Evolutionary conservation across 53 echinoderm and acorn worm species (phyloP).

Genomic region (Holothuria leucospilota): DNA sequence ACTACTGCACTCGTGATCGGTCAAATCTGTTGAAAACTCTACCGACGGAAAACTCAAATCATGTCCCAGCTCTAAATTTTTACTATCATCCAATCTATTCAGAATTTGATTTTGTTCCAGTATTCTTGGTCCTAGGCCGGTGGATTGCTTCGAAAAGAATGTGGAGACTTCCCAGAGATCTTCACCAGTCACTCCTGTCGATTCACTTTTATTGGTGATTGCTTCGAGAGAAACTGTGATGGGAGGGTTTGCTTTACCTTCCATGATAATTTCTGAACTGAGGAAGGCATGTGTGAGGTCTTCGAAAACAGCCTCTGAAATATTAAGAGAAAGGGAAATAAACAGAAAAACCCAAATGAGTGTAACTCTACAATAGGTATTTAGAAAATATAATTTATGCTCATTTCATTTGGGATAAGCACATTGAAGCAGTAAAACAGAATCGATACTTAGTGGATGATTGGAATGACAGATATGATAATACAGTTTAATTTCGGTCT

Average conservation of each 20-base stretch:
- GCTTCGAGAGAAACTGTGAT: conserved; percentile 10
- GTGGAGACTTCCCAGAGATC: conserved; percentile 28
- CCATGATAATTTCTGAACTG: background rate
- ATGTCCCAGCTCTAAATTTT: background rate
- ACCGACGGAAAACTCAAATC: background rate
- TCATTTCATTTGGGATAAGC: too few relatives aligned
- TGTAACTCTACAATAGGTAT: too few relatives aligned
- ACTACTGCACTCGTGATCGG: conserved; percentile 14
- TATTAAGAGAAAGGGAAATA: background rate
- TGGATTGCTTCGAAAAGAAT: conserved; percentile 1
- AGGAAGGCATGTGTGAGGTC: background rate
- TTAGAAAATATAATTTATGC: too few relatives aligned
- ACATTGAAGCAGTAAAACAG: too few relatives aligned
- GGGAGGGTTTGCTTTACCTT: conserved; percentile 14
- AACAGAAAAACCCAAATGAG: too few relatives aligned
- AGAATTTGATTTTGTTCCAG: conserved; percentile 25
- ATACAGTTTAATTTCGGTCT: too few relatives aligned
- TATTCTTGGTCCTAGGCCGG: conserved; percentile 8
- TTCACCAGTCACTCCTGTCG: background rate
- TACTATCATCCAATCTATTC: background rate
- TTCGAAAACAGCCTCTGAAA: conserved; percentile 33
- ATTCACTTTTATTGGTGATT: conserved; percentile 23
- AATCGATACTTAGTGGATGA: too few relatives aligned
- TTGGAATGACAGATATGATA: too few relatives aligned
- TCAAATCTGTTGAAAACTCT: conserved; percentile 32